Base-by-base conservation (phyloP, 2,797 vertebrate species). In the Champsocephalus gunnari region DNA sequence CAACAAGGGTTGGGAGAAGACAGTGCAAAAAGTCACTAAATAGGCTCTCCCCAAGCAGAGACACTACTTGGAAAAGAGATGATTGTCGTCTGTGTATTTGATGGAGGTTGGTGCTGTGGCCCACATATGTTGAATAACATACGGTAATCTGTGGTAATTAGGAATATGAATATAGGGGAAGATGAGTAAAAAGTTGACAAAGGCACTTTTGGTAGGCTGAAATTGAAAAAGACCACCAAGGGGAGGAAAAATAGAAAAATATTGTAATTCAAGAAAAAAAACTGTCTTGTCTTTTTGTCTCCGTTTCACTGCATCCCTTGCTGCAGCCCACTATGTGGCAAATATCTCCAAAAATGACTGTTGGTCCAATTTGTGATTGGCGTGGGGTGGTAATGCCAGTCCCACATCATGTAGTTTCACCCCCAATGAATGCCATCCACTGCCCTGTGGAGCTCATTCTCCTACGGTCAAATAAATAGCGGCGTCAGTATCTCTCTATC, bases 131-230 rank as follows among this genome's bases (percentile, higher is more conserved):
- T 10, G 54, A 28, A 5, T 59, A 54, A 53, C 41, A 47, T 54
- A 34, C 43, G 63, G 56, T 59, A 43, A 66, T 72, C 8, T 44
- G 32, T 66, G 43, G 43, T 34, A 60, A 49, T 34, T 38, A 64
- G 6, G 11, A 56, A 21, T 24, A 73, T 63, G 11, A 76, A 75
- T 49, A 56, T 74, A 44, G n/a, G 56, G 12, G 4, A 41, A 58
- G 21, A 71, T 10, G 19, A 47, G 13, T 28, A 19, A 19, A 34
- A 32, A 32, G 8, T 16, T 21, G 1, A 59, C 3, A 55, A 63
- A 92, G 93, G 93, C 93, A 94, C 91, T 92, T 92, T 50, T 71
- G 89, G 84, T 75, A 34, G 61, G 60, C 9, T 73, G 65, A 10
- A 11, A 48, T 6, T 11, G 4, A 19, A 73, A 44, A 63, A 59